These are phyloP conservation scores for Musca domestica DNA, from an alignment of 1,140 invertebrate species.

Conservation along the genomic window DNA sequence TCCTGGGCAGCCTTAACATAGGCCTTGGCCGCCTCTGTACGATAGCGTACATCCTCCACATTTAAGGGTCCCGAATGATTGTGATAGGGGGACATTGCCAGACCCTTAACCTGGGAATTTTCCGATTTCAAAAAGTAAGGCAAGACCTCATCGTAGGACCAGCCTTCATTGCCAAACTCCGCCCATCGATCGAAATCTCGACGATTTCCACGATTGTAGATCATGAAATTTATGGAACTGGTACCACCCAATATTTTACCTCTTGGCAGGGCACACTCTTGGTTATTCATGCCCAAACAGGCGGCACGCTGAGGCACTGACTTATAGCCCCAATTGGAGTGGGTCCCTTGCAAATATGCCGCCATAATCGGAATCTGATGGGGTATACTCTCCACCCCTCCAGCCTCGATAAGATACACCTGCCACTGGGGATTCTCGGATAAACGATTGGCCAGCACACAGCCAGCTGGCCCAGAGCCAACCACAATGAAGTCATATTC, in stretches of 20 bases:
- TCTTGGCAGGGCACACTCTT: slow-evolving; percentile 60
- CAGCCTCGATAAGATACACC: slow-evolving; percentile 65
- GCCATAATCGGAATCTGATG: slow-evolving; percentile 67
- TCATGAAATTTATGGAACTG: slow-evolving; percentile 82
- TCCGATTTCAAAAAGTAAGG: slow-evolving; percentile 68
- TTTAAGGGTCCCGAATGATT: slow-evolving; percentile 58
- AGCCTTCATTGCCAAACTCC: slow-evolving; percentile 64
- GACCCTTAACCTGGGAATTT: slow-evolving; percentile 57
- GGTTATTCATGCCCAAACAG: slow-evolving; percentile 58
- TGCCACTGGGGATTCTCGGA: slow-evolving; percentile 55
- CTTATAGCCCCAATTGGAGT: slow-evolving; percentile 69
- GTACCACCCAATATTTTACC: slow-evolving; percentile 71
- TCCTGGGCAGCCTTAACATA: slow-evolving; percentile 66
- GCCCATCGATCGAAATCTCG: slow-evolving; percentile 76
- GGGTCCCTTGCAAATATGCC: slow-evolving; percentile 58
- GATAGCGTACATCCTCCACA: slow-evolving; percentile 59
- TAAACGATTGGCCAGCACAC: slow-evolving; percentile 80
- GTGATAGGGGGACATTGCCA: slow-evolving; percentile 58
- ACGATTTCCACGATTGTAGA: slow-evolving; percentile 80
- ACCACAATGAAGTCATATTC: slow-evolving; percentile 82
- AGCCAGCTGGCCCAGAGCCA: slow-evolving; percentile 79
- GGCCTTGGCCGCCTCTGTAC: slow-evolving; percentile 58
- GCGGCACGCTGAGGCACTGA: slow-evolving; percentile 65
- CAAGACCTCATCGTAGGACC: slow-evolving; percentile 72
- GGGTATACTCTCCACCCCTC: slow-evolving; percentile 67